Percentiles rank a stretch among this genome's conserved stretches.
phyloP scores from a whole-genome alignment of 1,140 invertebrate genomes.

The Drosophila auraria region DNA sequence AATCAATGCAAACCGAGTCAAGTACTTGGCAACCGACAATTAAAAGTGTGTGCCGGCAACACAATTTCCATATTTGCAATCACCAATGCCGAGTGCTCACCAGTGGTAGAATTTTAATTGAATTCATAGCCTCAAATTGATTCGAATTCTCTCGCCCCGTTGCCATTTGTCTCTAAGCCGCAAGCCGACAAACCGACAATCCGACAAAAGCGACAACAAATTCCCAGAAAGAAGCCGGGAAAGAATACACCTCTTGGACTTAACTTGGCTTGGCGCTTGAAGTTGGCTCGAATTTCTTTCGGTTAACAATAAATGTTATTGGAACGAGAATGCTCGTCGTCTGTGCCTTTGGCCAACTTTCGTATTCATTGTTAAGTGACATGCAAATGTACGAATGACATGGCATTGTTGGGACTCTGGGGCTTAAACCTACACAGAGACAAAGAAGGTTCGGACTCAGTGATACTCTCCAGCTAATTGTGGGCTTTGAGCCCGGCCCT shows the following conservation, averaged over 20 bases:
- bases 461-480: conserved; percentile 54
- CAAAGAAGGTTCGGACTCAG: not conserved
- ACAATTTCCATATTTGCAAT: conserved; percentile 72
- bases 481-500: conserved; percentile 30
- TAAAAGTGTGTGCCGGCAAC: conserved; percentile 50
- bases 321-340: conserved; percentile 21
- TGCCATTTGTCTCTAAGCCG: conserved; percentile 39
- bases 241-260: conserved; percentile 13
- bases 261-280: conserved; percentile 37
- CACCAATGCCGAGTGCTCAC: conserved; percentile 19
- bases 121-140: conserved; percentile 50
- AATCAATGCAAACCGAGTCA: conserved; percentile 62
- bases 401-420: conserved; percentile 44
- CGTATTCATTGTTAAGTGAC: conserved; percentile 69
- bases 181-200: not conserved
- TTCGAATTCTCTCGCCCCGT: conserved; percentile 16
- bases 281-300: conserved; percentile 59
- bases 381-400: conserved; percentile 78
- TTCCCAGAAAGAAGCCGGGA: conserved; percentile 63
- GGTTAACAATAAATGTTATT: conserved; percentile 52
- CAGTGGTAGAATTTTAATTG: conserved; percentile 44
- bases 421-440: not conserved
- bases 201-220: conserved; percentile 17
- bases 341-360: conserved; percentile 37
- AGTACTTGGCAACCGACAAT: conserved; percentile 48